Evolutionary conservation across 2,888 invertebrate genomes (phyloP).

Genomic region (Elegia similella): DNA sequence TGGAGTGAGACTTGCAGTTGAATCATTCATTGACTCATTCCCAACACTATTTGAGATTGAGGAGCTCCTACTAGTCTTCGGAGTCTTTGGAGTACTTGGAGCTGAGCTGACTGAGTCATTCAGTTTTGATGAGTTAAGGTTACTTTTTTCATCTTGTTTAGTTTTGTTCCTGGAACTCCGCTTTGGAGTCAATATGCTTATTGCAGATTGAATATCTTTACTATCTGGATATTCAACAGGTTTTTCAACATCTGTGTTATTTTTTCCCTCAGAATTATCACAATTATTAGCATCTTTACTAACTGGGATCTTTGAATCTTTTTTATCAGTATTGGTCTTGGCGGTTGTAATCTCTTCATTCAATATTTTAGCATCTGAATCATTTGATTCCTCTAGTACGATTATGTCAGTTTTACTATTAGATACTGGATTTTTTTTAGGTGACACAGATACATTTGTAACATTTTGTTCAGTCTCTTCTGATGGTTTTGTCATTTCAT

Average conservation of each 20-base stretch:
- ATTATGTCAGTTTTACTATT: conserved; percentile 20
- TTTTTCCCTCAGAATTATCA: conserved; percentile 22
- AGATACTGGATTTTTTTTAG: conserved; percentile 14
- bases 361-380: conserved; percentile 19
- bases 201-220: conserved; percentile 20
- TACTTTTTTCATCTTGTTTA: conserved; percentile 44
- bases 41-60: conserved; percentile 47
- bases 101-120: conserved; percentile 50
- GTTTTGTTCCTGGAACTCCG: conserved; percentile 46
- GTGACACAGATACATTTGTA: not conserved
- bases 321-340: conserved; percentile 16
- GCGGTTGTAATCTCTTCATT: not conserved
- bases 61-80: conserved; percentile 49
- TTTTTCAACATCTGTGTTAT: conserved; percentile 15
- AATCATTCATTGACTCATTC: conserved; percentile 54
- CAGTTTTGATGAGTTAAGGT: conserved; percentile 39
- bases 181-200: conserved; percentile 44
- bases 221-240: conserved; percentile 22
- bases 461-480: not conserved
- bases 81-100: conserved; percentile 53
- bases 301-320: conserved; percentile 39
- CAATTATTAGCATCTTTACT: conserved; percentile 12
- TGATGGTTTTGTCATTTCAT: not conserved
- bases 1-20: conserved; percentile 56
- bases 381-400: conserved; percentile 29